Evolutionary conservation across 1,140 invertebrate species (phyloP).

Genomic region (Drosophila obscura): DNA sequence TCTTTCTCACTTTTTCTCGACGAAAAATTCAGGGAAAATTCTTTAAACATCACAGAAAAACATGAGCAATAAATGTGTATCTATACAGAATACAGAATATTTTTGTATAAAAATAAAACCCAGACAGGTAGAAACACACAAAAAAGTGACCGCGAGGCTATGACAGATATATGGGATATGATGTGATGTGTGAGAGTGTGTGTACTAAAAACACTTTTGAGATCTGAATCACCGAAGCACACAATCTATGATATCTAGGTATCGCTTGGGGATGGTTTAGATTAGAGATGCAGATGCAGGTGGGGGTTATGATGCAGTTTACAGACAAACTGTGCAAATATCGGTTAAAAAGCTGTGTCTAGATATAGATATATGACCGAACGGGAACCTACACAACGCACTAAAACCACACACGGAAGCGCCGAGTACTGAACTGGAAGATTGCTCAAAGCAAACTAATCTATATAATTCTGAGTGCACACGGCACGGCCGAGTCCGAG

Average conservation of each 20-base stretch:
- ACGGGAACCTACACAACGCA: conserved; percentile 67
- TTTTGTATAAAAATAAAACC: conserved; percentile 69
- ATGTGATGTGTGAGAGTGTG: conserved; percentile 10
- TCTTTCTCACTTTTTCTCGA: conserved; percentile 37
- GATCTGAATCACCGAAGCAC: conserved; percentile 43
- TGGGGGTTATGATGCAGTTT: conserved; percentile 12
- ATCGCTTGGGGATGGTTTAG: conserved; percentile 3
- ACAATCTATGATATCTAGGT: background rate
- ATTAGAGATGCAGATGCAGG: conserved; percentile 19
- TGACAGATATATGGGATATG: conserved; percentile 51
- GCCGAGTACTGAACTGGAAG: conserved; percentile 81
- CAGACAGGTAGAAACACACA: conserved; percentile 66
- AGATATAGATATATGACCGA: conserved; percentile 19
- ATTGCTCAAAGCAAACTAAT: conserved; percentile 82
- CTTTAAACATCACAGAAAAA: conserved; percentile 47
- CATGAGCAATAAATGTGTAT: conserved; percentile 70
- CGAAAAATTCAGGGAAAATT: conserved; percentile 39
- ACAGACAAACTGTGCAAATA: conserved; percentile 33
- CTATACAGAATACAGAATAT: conserved; percentile 50
- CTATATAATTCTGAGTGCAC: conserved; percentile 82
- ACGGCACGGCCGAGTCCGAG: conserved; percentile 64
- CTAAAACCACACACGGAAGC: conserved; percentile 69
- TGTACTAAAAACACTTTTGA: conserved; percentile 22
- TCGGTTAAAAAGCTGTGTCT: conserved; percentile 44
- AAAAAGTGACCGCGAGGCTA: conserved; percentile 52